These are phyloP conservation scores for Muscidifurax raptorellus DNA, from an alignment of 1,140 invertebrate genomes.

Conservation along the genomic window DNA sequence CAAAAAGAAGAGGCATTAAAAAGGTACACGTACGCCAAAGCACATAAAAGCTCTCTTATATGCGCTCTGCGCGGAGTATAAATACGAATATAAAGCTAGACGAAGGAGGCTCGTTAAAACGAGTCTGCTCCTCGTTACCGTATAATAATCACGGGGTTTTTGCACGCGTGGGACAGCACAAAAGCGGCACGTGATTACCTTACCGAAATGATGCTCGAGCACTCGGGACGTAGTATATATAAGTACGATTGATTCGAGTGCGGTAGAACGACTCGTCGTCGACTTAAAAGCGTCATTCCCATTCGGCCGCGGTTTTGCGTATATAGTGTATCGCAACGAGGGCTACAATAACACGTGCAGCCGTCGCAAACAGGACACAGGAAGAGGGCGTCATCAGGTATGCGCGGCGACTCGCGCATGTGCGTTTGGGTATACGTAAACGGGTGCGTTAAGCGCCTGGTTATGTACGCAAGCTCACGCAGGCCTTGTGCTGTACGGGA, in stretches of 20 bases:
- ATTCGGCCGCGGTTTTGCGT: slow-evolving; percentile 15
- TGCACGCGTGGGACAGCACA: slow-evolving; percentile 20
- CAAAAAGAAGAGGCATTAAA: slow-evolving; percentile 34
- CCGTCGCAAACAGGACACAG: not conserved
- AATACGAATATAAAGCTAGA: slow-evolving; percentile 25
- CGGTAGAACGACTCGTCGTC: no score
- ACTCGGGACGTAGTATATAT: not conserved
- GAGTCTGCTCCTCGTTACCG: not conserved
- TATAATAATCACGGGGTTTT: not conserved
- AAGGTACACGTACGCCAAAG: slow-evolving; percentile 13
- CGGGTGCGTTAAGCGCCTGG: not conserved
- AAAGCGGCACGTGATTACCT: slow-evolving; percentile 43
- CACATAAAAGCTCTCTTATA: slow-evolving; percentile 13
- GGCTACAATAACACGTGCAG: not conserved
- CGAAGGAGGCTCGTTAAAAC: slow-evolving; percentile 34
- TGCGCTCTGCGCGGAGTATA: not conserved
- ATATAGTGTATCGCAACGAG: not conserved
- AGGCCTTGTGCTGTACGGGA: not conserved
- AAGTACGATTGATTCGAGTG: slow-evolving; percentile 39
- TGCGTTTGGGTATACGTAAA: not conserved
- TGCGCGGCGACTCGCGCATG: not conserved
- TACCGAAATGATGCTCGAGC: slow-evolving; percentile 38
- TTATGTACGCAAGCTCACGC: slow-evolving; percentile 1
- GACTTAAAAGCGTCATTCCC: slow-evolving; percentile 38
- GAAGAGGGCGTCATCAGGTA: slow-evolving; percentile 14